phyloP scores from a whole-genome alignment of 2,888 invertebrate species.

The Odontomyia ornata region DNA sequence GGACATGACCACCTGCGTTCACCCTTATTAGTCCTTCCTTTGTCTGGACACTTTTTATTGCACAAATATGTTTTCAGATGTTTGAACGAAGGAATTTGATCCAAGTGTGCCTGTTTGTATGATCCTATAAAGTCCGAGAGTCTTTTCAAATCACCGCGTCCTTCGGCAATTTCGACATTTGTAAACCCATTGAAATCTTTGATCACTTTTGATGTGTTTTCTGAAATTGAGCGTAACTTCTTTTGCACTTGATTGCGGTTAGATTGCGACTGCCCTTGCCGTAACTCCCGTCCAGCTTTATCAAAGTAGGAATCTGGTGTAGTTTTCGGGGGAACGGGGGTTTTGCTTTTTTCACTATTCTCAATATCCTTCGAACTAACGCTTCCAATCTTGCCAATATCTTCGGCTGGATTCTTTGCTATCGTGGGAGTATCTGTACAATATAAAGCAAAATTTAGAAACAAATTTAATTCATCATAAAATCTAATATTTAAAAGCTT shows the following conservation, averaged over 20 bases:
- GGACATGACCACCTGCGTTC: too few species aligned
- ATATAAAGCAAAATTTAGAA: too few species aligned
- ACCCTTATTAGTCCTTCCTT: background rate
- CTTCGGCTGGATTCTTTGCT: too few species aligned
- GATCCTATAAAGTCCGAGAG: background rate
- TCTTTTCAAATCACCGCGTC: background rate
- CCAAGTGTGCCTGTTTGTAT: background rate
- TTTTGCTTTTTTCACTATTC: too few species aligned
- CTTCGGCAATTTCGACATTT: background rate
- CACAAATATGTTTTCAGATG: background rate
- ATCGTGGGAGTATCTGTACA: too few species aligned
- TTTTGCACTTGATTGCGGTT: background rate
- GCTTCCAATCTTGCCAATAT: too few species aligned
- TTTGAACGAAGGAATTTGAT: constrained; percentile 2
- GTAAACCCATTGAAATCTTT: constrained; percentile 14
- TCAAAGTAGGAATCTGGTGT: too few species aligned
- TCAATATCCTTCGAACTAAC: background rate
- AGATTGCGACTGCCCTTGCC: background rate
- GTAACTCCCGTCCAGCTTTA: background rate
- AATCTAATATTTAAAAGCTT: too few species aligned
- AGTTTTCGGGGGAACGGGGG: background rate
- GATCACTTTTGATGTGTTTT: background rate
- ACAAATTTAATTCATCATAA: too few species aligned
- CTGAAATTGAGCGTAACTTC: background rate
- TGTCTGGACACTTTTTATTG: background rate